Evolutionary conservation across 2,888 invertebrate species (phyloP).

Genomic region (Dryococelus australis): DNA sequence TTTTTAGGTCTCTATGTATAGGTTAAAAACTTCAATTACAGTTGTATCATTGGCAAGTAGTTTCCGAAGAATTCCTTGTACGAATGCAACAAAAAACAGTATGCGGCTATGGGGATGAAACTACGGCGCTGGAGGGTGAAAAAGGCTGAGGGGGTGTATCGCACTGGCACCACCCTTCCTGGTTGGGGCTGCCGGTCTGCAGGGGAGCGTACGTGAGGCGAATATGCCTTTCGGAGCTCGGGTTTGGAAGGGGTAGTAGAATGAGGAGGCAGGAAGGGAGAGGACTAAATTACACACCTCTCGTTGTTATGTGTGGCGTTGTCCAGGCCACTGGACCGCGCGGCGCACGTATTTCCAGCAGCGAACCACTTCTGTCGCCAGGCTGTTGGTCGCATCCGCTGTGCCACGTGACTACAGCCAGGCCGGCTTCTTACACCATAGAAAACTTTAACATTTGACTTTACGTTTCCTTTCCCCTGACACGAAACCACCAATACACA

Average conservation of each 20-base stretch:
- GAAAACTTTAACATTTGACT: no score
- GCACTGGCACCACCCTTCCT: background rate
- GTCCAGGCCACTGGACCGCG: background rate
- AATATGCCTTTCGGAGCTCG: background rate
- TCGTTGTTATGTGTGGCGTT: background rate
- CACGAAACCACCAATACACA: no score
- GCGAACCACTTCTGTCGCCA: background rate
- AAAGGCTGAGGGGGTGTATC: background rate
- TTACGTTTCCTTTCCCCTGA: no score
- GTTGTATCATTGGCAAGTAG: no score
- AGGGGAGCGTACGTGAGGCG: background rate
- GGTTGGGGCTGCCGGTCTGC: background rate
- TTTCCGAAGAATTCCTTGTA: no score
- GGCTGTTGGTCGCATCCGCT: no score
- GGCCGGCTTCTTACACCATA: no score
- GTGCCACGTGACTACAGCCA: no score
- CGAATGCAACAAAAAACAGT: no score
- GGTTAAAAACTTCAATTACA: no score
- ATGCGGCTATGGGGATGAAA: background rate
- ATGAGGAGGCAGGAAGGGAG: background rate
- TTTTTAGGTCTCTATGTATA: no score
- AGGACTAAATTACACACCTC: background rate
- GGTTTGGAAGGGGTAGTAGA: background rate
- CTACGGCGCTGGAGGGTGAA: background rate
- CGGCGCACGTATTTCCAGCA: background rate